phyloP scores from a whole-genome alignment of 2,888 invertebrate species.

The Sesia apiformis region DNA sequence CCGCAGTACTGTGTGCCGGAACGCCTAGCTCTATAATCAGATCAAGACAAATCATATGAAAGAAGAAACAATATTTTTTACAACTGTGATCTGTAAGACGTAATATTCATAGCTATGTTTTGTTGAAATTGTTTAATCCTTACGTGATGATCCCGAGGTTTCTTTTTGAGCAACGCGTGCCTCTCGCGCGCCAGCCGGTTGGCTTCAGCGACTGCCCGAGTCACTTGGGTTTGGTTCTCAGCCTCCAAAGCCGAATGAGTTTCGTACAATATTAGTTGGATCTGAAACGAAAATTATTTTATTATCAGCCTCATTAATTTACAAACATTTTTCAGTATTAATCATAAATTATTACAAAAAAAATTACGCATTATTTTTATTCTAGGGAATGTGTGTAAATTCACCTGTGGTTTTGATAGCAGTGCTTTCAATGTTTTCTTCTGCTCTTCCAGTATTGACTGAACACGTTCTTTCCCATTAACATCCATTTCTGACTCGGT shows the following conservation, averaged over 20 bases:
- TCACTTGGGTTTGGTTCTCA: conserved; percentile 84
- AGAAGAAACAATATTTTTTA: too few relatives aligned
- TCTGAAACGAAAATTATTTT: conserved; percentile 42
- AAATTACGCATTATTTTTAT: background rate
- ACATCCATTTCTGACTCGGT: conserved; percentile 80
- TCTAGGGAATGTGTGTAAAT: conserved; percentile 1
- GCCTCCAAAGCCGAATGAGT: conserved; percentile 85
- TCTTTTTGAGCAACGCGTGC: conserved; percentile 69
- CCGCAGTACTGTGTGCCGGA: too few relatives aligned
- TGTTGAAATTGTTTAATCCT: conserved; percentile 6
- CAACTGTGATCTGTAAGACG: too few relatives aligned
- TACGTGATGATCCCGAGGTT: conserved; percentile 32
- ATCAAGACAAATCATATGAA: too few relatives aligned
- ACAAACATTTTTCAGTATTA: background rate
- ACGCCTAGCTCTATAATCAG: too few relatives aligned
- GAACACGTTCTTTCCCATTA: conserved; percentile 76
- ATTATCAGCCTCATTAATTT: background rate
- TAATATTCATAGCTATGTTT: too few relatives aligned
- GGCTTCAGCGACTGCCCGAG: conserved; percentile 78
- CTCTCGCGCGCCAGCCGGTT: conserved; percentile 81
- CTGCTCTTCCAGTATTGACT: conserved; percentile 83
- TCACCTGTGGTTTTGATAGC: conserved; percentile 85
- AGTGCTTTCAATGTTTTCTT: conserved; percentile 81
- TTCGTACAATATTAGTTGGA: conserved; percentile 87
- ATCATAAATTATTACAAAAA: background rate